Base-by-base conservation (phyloP, 92 coral and sea anemone species). In the Palythoa grandiflora region DNA sequence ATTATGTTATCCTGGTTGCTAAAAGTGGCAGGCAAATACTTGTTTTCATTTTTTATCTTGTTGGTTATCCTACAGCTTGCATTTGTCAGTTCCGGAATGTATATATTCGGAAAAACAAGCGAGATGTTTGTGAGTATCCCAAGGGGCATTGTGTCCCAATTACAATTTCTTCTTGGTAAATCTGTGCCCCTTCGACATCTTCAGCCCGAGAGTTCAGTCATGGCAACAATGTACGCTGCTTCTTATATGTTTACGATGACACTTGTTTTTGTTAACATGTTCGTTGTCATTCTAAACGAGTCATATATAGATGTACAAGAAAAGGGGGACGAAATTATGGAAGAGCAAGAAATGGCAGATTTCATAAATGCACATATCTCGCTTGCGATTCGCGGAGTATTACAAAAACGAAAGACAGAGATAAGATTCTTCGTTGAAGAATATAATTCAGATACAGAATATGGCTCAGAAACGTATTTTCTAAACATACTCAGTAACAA, bases 251-350 rank as follows among this genome's bases (percentile, higher is more conserved):
- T 54, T 52, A 66, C 71, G 0, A 87, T 91, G 91, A 74, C 91
- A 1, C 2, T 91, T 40, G 12, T 90, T 21, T 85, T 91, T 8
- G 80, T 80, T 52, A 90, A 90, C 55, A 80, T 90, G 84, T 54
- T 90, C 15, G 72, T 90, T 8, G 89, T 86, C 16, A 85, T 91
- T 16, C 85, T 91, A 0, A 91, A 91, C 80, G 93, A 91, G 44
- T 88, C 93, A 0, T 91, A 75, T 28, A 16, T 76, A 15, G 89
- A 87, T 21, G 89, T 89, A 9, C 75, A 77, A 71, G 76, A 72
- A 14, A 61, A 35, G 17, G 85, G 61, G 14, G 81, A 83, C 40
- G 85, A 77, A 55, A 66, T 89, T 15, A 53, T 83, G 4, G 88
- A 83, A 6, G 90, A 83, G 21, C 84, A 87, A 21, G 93, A 91